phyloP scores from a whole-genome alignment of 2,113 vertebrate species.

The Lepidiolamprologus cunningtoni region DNA sequence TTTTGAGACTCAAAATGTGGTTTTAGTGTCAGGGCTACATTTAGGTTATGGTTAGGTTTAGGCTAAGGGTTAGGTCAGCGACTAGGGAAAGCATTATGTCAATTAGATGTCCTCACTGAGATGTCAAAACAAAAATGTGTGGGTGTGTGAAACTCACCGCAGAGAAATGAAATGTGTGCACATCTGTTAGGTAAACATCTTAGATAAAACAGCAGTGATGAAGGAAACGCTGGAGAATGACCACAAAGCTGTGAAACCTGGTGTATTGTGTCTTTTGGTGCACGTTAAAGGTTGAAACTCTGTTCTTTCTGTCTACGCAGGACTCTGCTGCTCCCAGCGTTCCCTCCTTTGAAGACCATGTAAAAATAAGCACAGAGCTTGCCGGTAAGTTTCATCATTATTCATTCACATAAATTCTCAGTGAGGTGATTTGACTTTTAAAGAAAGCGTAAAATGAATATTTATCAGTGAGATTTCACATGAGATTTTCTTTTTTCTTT shows the following conservation, averaged over 20 bases:
- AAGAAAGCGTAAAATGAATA: background rate
- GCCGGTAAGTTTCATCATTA: constrained; percentile 28
- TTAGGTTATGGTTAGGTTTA: background rate
- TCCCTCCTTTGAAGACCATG: constrained; percentile 21
- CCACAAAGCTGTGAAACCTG: background rate
- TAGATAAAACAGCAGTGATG: background rate
- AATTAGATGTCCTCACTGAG: background rate
- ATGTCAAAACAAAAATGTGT: background rate
- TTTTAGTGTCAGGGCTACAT: background rate
- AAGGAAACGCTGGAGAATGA: background rate
- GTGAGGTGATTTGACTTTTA: background rate
- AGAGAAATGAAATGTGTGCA: background rate
- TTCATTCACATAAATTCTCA: background rate
- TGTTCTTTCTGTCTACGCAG: background rate
- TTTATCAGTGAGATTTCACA: background rate
- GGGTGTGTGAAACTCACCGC: background rate
- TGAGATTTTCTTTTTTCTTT: background rate
- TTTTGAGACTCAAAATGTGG: background rate
- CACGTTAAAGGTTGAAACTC: background rate
- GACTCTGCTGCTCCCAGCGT: background rate
- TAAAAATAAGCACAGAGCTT: constrained; percentile 51
- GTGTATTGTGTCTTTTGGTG: background rate
- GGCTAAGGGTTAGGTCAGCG: background rate
- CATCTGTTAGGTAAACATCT: background rate
- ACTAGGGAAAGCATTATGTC: background rate